Percentiles rank a stretch among this genome's conserved stretches.
Conservation (phyloP, 2,888 invertebrate genomes). For the Arenicola marina region DNA sequence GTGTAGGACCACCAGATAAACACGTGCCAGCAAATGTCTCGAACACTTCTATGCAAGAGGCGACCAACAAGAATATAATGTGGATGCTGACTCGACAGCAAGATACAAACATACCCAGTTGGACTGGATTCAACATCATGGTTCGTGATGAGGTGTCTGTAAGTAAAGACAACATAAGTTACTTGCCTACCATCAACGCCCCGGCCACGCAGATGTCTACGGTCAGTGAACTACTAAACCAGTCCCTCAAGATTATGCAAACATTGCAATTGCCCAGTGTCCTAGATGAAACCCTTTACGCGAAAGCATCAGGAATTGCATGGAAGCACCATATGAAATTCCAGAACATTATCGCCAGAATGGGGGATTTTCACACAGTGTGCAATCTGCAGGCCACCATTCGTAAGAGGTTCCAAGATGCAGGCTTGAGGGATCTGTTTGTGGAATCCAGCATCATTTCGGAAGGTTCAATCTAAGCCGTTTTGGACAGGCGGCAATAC, state of each 20-base stretch:
- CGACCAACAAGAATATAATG: background rate
- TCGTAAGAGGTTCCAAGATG: constrained; percentile 36
- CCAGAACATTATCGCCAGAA: constrained; percentile 22
- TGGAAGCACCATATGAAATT: constrained; percentile 29
- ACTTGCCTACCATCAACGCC: constrained; percentile 18
- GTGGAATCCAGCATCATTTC: constrained; percentile 34
- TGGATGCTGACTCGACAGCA: background rate
- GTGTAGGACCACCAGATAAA: background rate
- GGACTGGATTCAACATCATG: constrained; percentile 5
- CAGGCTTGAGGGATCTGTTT: constrained; percentile 32
- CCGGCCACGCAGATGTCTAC: constrained; percentile 20
- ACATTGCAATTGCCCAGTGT: constrained; percentile 10
- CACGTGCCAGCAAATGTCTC: background rate
- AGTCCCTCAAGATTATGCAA: constrained; percentile 12
- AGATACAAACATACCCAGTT: constrained; percentile 2
- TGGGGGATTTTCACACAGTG: constrained; percentile 34
- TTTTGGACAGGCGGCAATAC: constrained; percentile 27
- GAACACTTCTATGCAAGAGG: background rate
- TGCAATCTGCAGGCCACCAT: constrained; percentile 28
- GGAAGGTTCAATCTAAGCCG: constrained; percentile 29
- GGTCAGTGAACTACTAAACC: constrained; percentile 13
- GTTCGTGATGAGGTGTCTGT: background rate
- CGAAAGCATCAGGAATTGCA: constrained; percentile 32
- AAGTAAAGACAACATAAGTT: constrained; percentile 10
- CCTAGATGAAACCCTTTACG: constrained; percentile 34